Conservation (phyloP, 2,888 invertebrate species). For the Apeira syringaria region DNA sequence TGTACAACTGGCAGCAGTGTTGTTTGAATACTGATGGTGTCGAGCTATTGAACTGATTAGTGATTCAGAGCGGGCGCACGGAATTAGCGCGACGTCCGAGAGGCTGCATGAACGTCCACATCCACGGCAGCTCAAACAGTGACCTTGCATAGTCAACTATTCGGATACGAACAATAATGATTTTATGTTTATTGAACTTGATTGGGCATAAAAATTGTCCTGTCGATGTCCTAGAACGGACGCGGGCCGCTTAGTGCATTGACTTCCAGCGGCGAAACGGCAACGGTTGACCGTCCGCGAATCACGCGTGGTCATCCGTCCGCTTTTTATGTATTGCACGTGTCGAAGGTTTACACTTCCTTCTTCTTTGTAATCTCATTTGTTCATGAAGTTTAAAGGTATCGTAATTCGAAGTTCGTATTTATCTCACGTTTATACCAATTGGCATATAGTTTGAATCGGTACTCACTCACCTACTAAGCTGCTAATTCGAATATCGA, state of each 20-base stretch:
- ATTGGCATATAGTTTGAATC: constrained; percentile 37
- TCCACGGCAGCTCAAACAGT: not conserved
- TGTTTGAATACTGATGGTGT: constrained; percentile 69
- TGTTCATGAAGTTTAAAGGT: constrained; percentile 42
- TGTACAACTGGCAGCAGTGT: constrained; percentile 44
- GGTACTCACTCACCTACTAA: constrained; percentile 20
- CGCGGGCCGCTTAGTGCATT: constrained; percentile 26
- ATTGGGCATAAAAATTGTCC: constrained; percentile 13
- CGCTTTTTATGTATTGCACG: constrained; percentile 37
- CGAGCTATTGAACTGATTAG: constrained; percentile 50
- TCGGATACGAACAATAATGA: constrained; percentile 14
- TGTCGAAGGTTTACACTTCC: constrained; percentile 37
- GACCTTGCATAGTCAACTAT: constrained; percentile 26
- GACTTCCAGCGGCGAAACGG: constrained; percentile 26
- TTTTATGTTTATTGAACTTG: constrained; percentile 17
- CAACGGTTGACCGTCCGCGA: constrained; percentile 11
- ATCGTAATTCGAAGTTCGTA: constrained; percentile 21
- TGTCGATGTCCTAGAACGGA: constrained; percentile 20
- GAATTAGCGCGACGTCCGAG: constrained; percentile 77
- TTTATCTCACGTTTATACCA: constrained; percentile 31
- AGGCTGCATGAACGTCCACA: constrained; percentile 44
- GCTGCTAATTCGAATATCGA: constrained; percentile 40
- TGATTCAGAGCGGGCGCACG: constrained; percentile 69
- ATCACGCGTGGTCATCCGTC: constrained; percentile 27
- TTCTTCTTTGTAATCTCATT: constrained; percentile 44